phyloP scores from a whole-genome alignment of 1,140 invertebrate genomes.

The Neodiprion fabricii region DNA sequence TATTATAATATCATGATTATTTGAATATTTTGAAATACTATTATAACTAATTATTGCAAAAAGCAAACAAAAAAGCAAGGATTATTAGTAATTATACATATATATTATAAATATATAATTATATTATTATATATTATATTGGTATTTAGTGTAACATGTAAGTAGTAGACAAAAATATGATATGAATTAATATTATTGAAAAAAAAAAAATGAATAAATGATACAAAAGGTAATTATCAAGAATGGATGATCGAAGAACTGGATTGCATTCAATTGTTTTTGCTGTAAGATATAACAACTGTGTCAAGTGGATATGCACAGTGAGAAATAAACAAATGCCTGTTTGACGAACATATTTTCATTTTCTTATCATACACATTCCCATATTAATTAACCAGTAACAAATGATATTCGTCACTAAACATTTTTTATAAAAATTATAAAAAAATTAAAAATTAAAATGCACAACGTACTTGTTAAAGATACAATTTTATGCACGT shows the following conservation, averaged over 20 bases:
- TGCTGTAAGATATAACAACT: conserved; percentile 33
- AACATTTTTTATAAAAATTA: conserved; percentile 5
- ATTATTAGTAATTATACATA: conserved; percentile 33
- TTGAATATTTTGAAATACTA: conserved; percentile 47
- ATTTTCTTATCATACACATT: conserved; percentile 15
- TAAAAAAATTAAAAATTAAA: too few species aligned
- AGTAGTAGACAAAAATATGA: conserved; percentile 45
- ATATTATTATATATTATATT: conserved; percentile 41
- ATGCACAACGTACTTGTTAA: conserved; percentile 15
- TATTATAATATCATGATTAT: conserved; percentile 44
- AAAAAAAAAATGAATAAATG: conserved; percentile 30
- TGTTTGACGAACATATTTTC: conserved; percentile 33
- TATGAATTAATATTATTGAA: conserved; percentile 35
- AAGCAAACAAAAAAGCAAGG: conserved; percentile 29
- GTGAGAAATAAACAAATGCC: conserved; percentile 43
- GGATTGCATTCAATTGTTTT: conserved; percentile 33
- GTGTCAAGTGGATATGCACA: conserved; percentile 31
- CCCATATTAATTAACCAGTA: not conserved
- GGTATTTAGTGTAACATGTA: conserved; percentile 45
- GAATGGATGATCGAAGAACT: conserved; percentile 18
- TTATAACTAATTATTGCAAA: conserved; percentile 39
- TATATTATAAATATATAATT: conserved; percentile 42
- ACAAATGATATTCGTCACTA: too few species aligned
- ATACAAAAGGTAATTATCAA: conserved; percentile 31
- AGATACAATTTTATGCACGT: conserved; percentile 17